phyloP scores from a whole-genome alignment of 2,797 vertebrate species.

The Onychomys arenicola region DNA sequence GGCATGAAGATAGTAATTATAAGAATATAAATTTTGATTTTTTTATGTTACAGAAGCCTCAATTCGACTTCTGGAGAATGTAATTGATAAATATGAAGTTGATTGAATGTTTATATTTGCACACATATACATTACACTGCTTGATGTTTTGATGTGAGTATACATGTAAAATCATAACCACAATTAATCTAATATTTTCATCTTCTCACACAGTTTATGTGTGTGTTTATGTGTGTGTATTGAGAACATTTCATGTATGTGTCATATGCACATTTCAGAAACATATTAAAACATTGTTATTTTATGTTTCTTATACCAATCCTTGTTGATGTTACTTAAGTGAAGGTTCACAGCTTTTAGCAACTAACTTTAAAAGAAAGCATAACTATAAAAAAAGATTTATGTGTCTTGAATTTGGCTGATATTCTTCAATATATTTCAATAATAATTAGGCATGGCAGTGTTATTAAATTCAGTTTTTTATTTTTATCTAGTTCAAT shows the following conservation, averaged over 20 bases:
- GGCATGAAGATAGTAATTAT: background rate
- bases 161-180: background rate
- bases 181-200: background rate
- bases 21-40: background rate
- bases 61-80: background rate
- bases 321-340: background rate
- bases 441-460: background rate
- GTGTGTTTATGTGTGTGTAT: background rate
- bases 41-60: background rate
- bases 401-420: background rate
- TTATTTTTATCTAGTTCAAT: background rate
- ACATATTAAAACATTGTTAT: background rate
- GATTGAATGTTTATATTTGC: background rate
- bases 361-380: background rate
- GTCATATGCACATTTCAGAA: background rate
- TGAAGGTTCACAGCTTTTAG: background rate
- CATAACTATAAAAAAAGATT: constrained; percentile 5
- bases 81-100: background rate
- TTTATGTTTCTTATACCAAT: background rate
- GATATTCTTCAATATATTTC: background rate
- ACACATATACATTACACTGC: too few relatives aligned
- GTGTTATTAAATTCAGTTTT: background rate
- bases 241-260: background rate
- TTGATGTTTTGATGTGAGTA: background rate
- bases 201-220: background rate